These are phyloP conservation scores for Synergus laeviventris DNA, from an alignment of 2,888 invertebrate genomes.

Conservation along the genomic window DNA sequence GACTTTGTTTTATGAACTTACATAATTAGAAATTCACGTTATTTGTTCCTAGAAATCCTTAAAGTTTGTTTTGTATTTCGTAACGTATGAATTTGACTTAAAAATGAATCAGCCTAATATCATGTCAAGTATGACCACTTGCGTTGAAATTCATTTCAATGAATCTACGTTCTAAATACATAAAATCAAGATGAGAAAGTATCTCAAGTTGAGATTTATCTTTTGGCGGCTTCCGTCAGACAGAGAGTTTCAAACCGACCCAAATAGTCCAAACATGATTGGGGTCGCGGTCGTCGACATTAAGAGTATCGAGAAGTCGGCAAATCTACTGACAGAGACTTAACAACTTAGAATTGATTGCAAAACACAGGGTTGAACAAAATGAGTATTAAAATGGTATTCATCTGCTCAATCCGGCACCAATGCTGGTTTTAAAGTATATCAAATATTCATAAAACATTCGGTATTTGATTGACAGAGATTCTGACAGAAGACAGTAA, in stretches of 20 bases:
- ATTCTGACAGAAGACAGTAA: not conserved
- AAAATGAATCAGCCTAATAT: too few relatives aligned
- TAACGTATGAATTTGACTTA: too few relatives aligned
- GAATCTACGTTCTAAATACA: not conserved
- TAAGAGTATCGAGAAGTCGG: slow-evolving; percentile 12
- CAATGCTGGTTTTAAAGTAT: too few relatives aligned
- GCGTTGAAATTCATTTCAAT: not conserved
- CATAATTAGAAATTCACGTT: not conserved
- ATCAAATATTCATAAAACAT: too few relatives aligned
- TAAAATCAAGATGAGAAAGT: slow-evolving; percentile 11
- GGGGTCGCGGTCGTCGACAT: slow-evolving; percentile 12
- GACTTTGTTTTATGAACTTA: not conserved
- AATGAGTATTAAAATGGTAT: slow-evolving; percentile 7
- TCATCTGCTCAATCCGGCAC: not conserved
- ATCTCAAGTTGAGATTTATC: slow-evolving; percentile 14
- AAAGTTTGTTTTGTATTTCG: too few relatives aligned
- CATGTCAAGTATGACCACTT: too few relatives aligned
- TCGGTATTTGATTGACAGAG: too few relatives aligned
- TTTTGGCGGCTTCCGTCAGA: slow-evolving; percentile 18
- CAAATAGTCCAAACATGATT: slow-evolving; percentile 22
- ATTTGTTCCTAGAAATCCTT: not conserved
- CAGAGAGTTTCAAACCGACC: slow-evolving; percentile 26
- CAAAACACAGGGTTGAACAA: not conserved
- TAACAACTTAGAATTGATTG: slow-evolving; percentile 5
- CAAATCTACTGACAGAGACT: slow-evolving; percentile 14